Evolutionary conservation across 2,888 invertebrate genomes (phyloP), one percentile per base, ranked within the genome.

Genomic region (Kuschelorhynchus macadamiae): DNA sequence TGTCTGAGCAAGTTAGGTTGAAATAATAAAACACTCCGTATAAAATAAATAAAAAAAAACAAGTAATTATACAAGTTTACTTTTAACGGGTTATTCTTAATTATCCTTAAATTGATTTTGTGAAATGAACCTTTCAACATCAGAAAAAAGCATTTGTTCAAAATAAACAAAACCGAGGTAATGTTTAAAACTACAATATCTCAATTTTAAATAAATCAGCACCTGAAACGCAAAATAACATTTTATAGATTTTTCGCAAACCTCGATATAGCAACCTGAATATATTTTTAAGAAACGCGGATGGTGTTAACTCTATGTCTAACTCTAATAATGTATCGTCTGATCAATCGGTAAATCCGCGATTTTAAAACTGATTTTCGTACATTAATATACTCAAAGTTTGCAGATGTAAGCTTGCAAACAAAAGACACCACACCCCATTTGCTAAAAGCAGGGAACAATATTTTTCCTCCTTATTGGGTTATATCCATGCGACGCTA

Each of bases 321-420:
- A n/a, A n/a, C n/a, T n/a, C n/a, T n/a, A n/a, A n/a, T n/a, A n/a
- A n/a, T n/a, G n/a, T n/a, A n/a, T n/a, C n/a, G n/a, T n/a, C n/a
- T n/a, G n/a, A n/a, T n/a, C n/a, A n/a, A n/a, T n/a, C n/a, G n/a
- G n/a, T n/a, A n/a, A n/a, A n/a, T n/a, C n/a, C n/a, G 32, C 49
- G 50, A 41, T 61, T 67, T 67, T 46, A 63, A 62, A 59, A 67
- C 67, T 63, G 62, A 63, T 67, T 52, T 36, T n/a, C 21, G 67
- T 63, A 49, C 41, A 67, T 67, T 67, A 63, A 67, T 67, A 41
- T 55, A 39, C 14, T 41, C 57, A 67, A 67, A 67, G 46, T 17
- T 30, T 7, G 30, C 9, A 7, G 30, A 30, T 30, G 9, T 30
- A 64, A 64, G 30, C 30, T 25, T 39, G n/a, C n/a, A n/a, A n/a